These are phyloP conservation scores for Takifugu ocellatus DNA, from an alignment of 2,797 vertebrate genomes.

Conservation along the genomic window DNA sequence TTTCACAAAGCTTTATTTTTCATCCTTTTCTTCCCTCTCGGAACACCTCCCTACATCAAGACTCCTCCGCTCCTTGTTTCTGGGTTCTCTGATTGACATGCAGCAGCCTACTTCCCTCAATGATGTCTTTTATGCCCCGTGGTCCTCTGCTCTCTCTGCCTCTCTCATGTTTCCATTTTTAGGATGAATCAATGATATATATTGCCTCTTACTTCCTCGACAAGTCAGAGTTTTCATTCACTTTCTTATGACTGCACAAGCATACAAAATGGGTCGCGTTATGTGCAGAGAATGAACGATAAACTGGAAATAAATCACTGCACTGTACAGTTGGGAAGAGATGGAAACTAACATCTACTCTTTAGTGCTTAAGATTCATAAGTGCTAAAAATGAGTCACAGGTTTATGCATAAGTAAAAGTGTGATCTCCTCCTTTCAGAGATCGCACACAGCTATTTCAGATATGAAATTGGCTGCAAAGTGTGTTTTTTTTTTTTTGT, in stretches of 20 bases:
- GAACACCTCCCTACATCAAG: slow-evolving; percentile 68
- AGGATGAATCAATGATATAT: slow-evolving; percentile 60
- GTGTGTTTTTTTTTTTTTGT: slow-evolving; percentile 3
- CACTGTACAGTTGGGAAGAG: neutral
- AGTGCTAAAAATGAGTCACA: no score
- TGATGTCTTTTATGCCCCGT: slow-evolving; percentile 64
- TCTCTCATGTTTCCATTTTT: slow-evolving; percentile 68
- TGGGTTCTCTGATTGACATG: slow-evolving; percentile 70
- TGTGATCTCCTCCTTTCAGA: no score
- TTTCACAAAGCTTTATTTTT: slow-evolving; percentile 60
- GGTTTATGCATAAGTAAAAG: no score
- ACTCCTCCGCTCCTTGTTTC: slow-evolving; percentile 71
- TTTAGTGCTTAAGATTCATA: no score
- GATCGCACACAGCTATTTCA: no score
- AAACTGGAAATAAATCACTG: slow-evolving; percentile 1
- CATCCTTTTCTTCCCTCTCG: slow-evolving; percentile 54
- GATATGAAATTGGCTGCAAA: no score
- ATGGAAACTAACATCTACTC: no score
- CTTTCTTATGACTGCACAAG: slow-evolving; percentile 5
- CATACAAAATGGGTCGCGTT: neutral
- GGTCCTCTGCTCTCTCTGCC: slow-evolving; percentile 55
- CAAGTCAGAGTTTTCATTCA: slow-evolving; percentile 46
- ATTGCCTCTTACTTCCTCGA: slow-evolving; percentile 47
- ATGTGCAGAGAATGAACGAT: slow-evolving; percentile 10
- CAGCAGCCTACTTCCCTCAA: slow-evolving; percentile 68